These are phyloP conservation scores for Melanchra persicariae DNA, from an alignment of 2,888 invertebrate species.

Conservation along the genomic window DNA sequence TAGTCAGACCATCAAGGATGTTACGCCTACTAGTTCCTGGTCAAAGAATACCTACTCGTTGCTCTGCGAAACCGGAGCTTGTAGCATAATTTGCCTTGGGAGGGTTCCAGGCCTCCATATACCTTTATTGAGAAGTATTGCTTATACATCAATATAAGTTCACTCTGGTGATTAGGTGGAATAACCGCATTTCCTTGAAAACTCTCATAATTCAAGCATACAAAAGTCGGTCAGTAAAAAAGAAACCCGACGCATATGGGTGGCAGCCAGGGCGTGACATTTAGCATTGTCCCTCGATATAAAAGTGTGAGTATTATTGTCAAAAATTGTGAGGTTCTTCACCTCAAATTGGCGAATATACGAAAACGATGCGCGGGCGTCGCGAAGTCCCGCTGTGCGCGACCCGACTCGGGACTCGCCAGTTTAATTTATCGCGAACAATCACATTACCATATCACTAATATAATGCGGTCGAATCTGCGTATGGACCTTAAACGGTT, in stretches of 20 bases:
- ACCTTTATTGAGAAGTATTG: not conserved
- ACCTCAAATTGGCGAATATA: slow-evolving; percentile 77
- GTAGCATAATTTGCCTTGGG: not conserved
- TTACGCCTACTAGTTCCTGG: too few relatives aligned
- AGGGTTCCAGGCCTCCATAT: not conserved
- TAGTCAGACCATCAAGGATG: too few relatives aligned
- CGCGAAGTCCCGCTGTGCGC: slow-evolving; percentile 84
- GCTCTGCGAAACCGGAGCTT: not conserved
- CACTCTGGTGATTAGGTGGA: not conserved
- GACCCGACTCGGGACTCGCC: slow-evolving; percentile 76
- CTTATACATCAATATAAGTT: not conserved
- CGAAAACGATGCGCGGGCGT: slow-evolving; percentile 79
- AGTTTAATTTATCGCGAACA: slow-evolving; percentile 89
- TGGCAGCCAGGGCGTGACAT: slow-evolving; percentile 64
- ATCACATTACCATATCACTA: slow-evolving; percentile 90
- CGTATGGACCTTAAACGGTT: slow-evolving; percentile 88
- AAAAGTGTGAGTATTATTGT: slow-evolving; percentile 79
- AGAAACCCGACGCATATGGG: slow-evolving; percentile 56
- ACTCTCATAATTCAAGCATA: not conserved
- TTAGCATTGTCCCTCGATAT: slow-evolving; percentile 67
- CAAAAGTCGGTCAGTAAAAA: slow-evolving; percentile 6
- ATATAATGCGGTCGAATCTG: slow-evolving; percentile 87
- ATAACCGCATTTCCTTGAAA: not conserved
- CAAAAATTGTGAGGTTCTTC: slow-evolving; percentile 84
- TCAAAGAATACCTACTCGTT: not conserved